These are phyloP conservation scores for Wasmannia auropunctata DNA, from an alignment of 1,140 invertebrate species.

Conservation along the genomic window DNA sequence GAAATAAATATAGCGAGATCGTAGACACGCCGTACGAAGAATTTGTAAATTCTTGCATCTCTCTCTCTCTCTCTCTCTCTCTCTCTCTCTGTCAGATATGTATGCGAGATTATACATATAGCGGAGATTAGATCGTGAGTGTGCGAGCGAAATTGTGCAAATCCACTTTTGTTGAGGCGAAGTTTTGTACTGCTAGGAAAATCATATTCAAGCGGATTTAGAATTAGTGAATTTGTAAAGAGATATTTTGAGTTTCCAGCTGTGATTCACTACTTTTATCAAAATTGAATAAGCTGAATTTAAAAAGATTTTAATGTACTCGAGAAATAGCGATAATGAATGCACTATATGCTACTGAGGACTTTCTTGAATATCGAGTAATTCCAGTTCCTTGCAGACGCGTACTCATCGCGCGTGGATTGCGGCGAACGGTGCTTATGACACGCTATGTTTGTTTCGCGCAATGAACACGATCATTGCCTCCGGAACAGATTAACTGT, in stretches of 20 bases:
- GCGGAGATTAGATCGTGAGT: neutral
- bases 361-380: neutral
- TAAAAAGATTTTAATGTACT: neutral
- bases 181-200: neutral
- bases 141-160: neutral
- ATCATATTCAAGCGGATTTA: neutral
- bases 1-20: conserved; percentile 19
- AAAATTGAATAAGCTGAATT: neutral
- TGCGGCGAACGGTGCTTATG: neutral
- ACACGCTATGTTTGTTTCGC: conserved; percentile 41
- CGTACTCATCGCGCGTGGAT: neutral
- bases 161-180: neutral
- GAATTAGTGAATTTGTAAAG: neutral
- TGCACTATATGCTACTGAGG: neutral
- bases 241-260: neutral
- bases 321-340: neutral
- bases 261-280: neutral
- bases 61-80: conserved; percentile 27
- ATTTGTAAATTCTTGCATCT: conserved; percentile 14
- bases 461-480: conserved; percentile 38
- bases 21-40: conserved; percentile 2
- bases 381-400: neutral
- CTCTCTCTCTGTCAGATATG: neutral
- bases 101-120: neutral
- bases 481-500: conserved; percentile 47